Percentiles rank a stretch among this genome's conserved stretches.
Conservation (phyloP, 2,888 invertebrate genomes). For the Pterobdella sp. region DNA sequence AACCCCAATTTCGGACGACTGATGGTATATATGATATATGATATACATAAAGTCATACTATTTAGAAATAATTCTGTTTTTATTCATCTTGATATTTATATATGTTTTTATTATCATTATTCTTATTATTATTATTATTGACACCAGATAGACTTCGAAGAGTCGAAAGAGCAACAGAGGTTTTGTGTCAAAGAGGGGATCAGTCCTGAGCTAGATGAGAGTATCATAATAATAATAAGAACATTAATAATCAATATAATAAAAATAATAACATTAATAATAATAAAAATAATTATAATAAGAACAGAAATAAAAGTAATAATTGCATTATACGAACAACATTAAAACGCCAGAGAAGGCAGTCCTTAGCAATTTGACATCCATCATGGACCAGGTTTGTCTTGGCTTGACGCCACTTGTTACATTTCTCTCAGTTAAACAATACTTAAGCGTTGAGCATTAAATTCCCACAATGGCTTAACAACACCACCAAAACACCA, state of each 20-base stretch:
- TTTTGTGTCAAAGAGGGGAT: constrained; percentile 70
- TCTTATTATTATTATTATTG: not conserved
- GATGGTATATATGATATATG: no score
- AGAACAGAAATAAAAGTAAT: no score
- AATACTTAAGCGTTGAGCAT: not conserved
- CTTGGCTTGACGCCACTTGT: not conserved
- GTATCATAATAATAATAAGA: constrained; percentile 42
- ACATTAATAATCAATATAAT: no score
- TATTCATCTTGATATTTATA: no score
- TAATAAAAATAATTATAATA: not conserved
- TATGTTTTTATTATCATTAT: not conserved
- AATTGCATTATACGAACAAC: no score
- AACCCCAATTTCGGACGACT: no score
- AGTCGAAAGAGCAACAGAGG: constrained; percentile 55
- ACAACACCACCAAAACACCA: not conserved
- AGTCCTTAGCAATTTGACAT: not conserved
- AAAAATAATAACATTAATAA: not conserved
- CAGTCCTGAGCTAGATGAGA: constrained; percentile 67
- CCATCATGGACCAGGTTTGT: constrained; percentile 12
- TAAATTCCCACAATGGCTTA: not conserved
- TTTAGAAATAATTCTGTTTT: no score
- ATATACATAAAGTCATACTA: no score
- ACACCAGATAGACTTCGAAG: constrained; percentile 53
- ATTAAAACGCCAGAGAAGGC: not conserved
- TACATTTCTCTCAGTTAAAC: not conserved